A percentile compares a stretch with the other conserved stretches of the same genome.
phyloP scores from a whole-genome alignment of 2,797 vertebrate species.

The Crenichthys baileyi region DNA sequence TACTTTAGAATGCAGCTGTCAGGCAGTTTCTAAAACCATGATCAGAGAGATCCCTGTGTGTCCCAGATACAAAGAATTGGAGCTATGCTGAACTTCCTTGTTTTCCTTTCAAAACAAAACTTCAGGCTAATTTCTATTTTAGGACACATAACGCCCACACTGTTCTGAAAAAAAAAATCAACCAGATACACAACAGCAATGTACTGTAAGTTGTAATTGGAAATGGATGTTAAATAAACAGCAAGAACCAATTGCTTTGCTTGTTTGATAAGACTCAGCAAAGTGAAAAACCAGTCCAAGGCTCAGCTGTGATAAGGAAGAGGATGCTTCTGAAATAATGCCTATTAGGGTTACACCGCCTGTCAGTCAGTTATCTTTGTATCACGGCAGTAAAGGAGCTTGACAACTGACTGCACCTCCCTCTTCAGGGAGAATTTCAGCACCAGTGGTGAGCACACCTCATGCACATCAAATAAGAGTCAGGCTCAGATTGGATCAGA shows the following conservation, averaged over 20 bases:
- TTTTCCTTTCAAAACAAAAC: slow-evolving; percentile 36
- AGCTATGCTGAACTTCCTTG: slow-evolving; percentile 47
- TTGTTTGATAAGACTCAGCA: slow-evolving; percentile 57
- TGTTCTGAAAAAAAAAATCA: slow-evolving; percentile 39
- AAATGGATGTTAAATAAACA: slow-evolving; percentile 64
- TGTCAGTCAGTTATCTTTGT: slow-evolving; percentile 51
- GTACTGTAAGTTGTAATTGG: slow-evolving; percentile 58
- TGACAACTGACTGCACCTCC: slow-evolving; percentile 48
- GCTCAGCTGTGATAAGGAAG: slow-evolving; percentile 29
- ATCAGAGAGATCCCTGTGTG: slow-evolving; percentile 43
- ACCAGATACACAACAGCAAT: slow-evolving; percentile 42
- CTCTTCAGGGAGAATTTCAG: slow-evolving; percentile 58
- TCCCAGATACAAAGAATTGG: slow-evolving; percentile 48
- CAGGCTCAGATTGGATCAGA: slow-evolving; percentile 64
- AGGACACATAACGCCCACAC: slow-evolving; percentile 42
- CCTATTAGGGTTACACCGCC: slow-evolving; percentile 48
- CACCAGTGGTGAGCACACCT: slow-evolving; percentile 57
- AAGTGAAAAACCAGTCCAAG: slow-evolving; percentile 60
- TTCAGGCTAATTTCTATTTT: slow-evolving; percentile 38
- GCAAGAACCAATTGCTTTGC: slow-evolving; percentile 38
- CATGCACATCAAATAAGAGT: slow-evolving; percentile 61
- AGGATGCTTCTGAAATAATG: slow-evolving; percentile 33
- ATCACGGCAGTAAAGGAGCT: slow-evolving; percentile 36
- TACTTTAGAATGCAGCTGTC: slow-evolving; percentile 45
- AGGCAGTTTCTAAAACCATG: slow-evolving; percentile 30